These are phyloP conservation scores for Macaria notata DNA, from an alignment of 2,888 invertebrate genomes.

Conservation along the genomic window DNA sequence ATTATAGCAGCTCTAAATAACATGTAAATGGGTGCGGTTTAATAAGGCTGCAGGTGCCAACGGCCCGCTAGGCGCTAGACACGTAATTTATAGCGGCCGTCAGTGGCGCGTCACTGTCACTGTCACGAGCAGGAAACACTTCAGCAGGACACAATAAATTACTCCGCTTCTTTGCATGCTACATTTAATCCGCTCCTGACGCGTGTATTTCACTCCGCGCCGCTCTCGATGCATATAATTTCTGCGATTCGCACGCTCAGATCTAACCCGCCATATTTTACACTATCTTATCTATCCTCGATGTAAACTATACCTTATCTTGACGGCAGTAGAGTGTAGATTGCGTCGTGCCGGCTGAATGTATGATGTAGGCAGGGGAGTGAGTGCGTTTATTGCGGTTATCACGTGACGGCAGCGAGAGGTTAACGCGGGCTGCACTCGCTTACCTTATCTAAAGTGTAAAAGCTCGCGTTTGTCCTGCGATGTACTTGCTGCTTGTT, in stretches of 20 bases:
- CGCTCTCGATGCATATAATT: slow-evolving; percentile 30
- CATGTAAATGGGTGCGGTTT: too few species aligned
- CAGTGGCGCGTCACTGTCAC: slow-evolving; percentile 2
- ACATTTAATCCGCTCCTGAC: slow-evolving; percentile 25
- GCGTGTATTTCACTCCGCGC: slow-evolving; percentile 24
- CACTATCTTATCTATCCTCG: neutral
- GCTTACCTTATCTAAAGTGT: slow-evolving; percentile 9
- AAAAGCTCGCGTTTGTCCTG: slow-evolving; percentile 14
- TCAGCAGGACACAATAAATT: slow-evolving; percentile 27
- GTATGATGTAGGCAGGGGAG: slow-evolving; percentile 26
- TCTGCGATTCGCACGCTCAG: slow-evolving; percentile 30
- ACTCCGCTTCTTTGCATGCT: slow-evolving; percentile 17
- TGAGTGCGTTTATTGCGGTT: slow-evolving; percentile 37
- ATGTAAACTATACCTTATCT: slow-evolving; percentile 1
- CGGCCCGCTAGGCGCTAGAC: slow-evolving; percentile 1
- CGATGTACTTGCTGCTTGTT: too few species aligned
- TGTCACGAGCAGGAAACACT: slow-evolving; percentile 29
- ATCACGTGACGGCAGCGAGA: slow-evolving; percentile 31
- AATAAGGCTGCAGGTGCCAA: neutral
- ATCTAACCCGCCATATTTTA: slow-evolving; percentile 17
- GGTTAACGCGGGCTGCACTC: slow-evolving; percentile 16
- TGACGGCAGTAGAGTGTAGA: neutral
- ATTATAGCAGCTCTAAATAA: too few species aligned
- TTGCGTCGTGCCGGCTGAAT: neutral
- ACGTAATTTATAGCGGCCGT: slow-evolving; percentile 10